These are phyloP conservation scores for Actenoides hombroni DNA, from an alignment of 2,113 vertebrate genomes.

Conservation along the genomic window DNA sequence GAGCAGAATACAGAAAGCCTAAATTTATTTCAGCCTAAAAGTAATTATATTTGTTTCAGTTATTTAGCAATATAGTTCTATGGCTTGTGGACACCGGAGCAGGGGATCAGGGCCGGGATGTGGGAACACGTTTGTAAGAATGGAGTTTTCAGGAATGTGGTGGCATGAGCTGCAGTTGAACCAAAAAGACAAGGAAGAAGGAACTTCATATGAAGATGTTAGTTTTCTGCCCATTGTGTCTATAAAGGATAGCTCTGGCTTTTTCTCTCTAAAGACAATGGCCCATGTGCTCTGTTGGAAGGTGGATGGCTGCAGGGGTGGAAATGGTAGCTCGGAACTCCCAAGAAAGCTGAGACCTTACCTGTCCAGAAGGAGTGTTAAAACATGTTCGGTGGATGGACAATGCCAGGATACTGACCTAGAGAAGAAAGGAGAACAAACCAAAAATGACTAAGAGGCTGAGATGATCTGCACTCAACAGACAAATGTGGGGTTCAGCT, in stretches of 20 bases:
- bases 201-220: not conserved
- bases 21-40: not conserved
- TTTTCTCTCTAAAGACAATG: not conserved
- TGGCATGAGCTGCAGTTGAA: not conserved
- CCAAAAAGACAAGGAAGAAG: not conserved
- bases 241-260: not conserved
- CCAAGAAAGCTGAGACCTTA: not conserved
- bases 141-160: not conserved
- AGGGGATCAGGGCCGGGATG: not conserved
- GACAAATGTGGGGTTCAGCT: not conserved
- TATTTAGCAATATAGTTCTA: not conserved
- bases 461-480: not conserved
- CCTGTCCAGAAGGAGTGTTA: not conserved
- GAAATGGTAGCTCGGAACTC: not conserved
- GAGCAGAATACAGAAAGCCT: not conserved
- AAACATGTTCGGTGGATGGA: fast-evolving
- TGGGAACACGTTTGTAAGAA: not conserved
- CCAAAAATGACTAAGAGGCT: not conserved
- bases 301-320: not conserved
- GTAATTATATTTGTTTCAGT: not conserved
- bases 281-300: not conserved
- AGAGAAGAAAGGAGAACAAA: not conserved
- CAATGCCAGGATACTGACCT: not conserved
- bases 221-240: not conserved
- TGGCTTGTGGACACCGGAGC: not conserved